Base-by-base conservation (phyloP, 2,888 invertebrate species). In the Leuctra nigra region DNA sequence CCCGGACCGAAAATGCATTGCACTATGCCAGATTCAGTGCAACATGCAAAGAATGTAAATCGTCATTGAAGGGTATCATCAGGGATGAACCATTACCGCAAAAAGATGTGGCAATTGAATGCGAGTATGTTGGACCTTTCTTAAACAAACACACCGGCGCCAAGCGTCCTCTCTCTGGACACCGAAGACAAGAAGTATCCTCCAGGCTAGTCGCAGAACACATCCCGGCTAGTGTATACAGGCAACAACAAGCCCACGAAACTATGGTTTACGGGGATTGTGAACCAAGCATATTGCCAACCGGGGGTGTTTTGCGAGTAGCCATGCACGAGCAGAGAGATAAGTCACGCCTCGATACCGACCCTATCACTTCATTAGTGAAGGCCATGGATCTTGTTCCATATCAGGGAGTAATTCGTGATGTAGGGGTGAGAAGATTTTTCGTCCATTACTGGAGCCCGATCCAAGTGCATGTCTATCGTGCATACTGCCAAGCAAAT, bases 401-500 rank as follows among this genome's bases (percentile, higher is more conserved):
- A 29, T 59, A 41, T 39, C 48, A 54, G 41, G 54, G 50, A 16
- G 35, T 38, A 16, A 48, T 59, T 33, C 46, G 54, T 18, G 59
- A 59, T 54, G 53, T 59, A 18, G 57, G 59, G n/a, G 16, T 57
- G 33, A 57, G 54, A 25, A 38, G 54, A 23, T 57, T 59, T 54
- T 57, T 23, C 23, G 23, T 46, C 9, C 46, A 46, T 46, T 46
- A 46, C n/a, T 57, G 57, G 54, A 54, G 41, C 23, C 18, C 57
- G 14, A 36, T 44, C 24, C 57, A 57, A 47, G 38, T 55, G 23
- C 35, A 54, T 20, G 54, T 54, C 9, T 47, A 57, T 23, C 36
- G 54, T 23, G 39, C 22, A 24, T 57, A 57, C 48, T 54, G 47
- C 23, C n/a, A 47, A 25, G 25, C 47, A 44, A 54, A 55, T 41